These are phyloP conservation scores for Chamaea fasciata DNA, from an alignment of 2,113 vertebrate species.

Conservation along the genomic window DNA sequence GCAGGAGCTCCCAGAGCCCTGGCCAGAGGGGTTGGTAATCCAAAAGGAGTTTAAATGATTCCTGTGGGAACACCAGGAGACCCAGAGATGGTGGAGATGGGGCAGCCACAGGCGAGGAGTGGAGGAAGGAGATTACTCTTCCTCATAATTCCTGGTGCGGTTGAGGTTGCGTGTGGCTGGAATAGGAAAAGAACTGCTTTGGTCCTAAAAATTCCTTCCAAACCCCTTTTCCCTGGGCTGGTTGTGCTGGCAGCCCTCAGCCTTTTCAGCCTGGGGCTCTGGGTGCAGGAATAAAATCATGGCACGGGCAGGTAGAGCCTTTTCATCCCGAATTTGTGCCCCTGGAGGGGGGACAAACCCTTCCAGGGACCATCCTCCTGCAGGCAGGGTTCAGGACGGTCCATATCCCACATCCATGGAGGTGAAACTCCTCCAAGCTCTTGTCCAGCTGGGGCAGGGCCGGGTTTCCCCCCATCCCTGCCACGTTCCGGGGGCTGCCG, in stretches of 20 bases:
- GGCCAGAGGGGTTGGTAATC: neutral
- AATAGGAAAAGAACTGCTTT: neutral
- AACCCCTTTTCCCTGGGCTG: neutral
- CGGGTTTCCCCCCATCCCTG: fast-evolving
- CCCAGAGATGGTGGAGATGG: fast-evolving
- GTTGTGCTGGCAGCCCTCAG: neutral
- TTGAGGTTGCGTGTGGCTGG: neutral
- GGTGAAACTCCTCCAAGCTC: neutral
- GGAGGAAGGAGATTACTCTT: neutral
- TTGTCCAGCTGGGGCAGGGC: neutral
- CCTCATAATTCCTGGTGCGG: neutral
- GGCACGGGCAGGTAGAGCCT: neutral
- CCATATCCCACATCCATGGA: fast-evolving
- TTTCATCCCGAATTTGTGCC: fast-evolving
- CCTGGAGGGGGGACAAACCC: no score
- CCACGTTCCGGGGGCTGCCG: fast-evolving
- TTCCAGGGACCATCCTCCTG: neutral
- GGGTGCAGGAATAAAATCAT: fast-evolving
- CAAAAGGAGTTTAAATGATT: neutral
- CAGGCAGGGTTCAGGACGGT: neutral
- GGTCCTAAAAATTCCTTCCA: neutral
- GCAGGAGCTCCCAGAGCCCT: neutral
- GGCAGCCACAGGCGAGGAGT: neutral
- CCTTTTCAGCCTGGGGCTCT: neutral
- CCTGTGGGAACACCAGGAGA: fast-evolving